Base-by-base conservation (phyloP, 2,797 vertebrate species). In the Phrynocephalus vlangalii region DNA sequence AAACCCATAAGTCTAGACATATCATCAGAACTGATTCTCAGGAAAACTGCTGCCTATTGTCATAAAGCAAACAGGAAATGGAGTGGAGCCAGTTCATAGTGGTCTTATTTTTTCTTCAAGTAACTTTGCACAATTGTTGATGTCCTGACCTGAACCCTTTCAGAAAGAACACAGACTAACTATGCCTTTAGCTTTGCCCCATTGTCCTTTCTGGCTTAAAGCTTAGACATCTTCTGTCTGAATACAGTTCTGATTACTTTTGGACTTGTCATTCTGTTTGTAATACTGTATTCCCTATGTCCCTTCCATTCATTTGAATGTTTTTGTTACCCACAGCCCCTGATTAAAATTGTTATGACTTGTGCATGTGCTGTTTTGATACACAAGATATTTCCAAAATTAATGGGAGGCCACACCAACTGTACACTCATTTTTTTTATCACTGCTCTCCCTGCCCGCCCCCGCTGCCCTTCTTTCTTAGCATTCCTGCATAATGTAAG, bases 211-310 rank as follows among this genome's bases (percentile, higher is more conserved):
- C 84, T 89, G 91, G 93, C 70, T 92, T 82, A 93, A 93, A 92
- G 93, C 94, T 96, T 95, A 93, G 95, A 96, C 94, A 94, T 95
- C 95, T 94, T 96, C 96, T 96, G 94, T 33, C 33, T 33, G 33
- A 96, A 96, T 93, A 96, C 96, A 92, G 94, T 94, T 95, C 94
- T 96, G 95, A 96, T 96, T 96, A 95, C 96, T 97, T 96, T 97
- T 96, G 96, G 96, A 96, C 94, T 80, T 94, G 44, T 95, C 95
- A 92, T 93, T 96, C 94, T 93, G 92, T 96, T 96, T 96, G 94
- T 94, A 96, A 96, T 94, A 94, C 95, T 96, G 96, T 96, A 92
- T 96, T 97, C 95, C 94, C 94, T 94, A 67, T 93, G 93, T 91
- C 96, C 90, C 93, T 95, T 94, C 94, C 96, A 92, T 96, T 96